Base-by-base conservation (phyloP, 1,140 invertebrate genomes). In the Battus philenor region DNA sequence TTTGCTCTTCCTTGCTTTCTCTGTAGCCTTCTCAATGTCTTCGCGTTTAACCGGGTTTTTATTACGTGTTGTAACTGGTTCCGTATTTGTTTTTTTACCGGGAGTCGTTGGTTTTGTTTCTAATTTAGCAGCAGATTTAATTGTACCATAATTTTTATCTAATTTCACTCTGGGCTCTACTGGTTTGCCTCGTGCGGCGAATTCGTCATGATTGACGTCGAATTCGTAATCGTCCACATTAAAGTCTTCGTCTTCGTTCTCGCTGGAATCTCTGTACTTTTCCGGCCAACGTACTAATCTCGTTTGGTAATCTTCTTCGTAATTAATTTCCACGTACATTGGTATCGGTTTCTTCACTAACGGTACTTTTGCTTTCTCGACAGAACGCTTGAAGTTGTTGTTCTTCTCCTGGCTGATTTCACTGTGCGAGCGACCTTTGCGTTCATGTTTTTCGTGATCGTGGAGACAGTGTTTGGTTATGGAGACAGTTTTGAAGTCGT, bases 161-260 rank as follows among this genome's bases (percentile, higher is more conserved):
- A 32, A n/a, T 46, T 66, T 73, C 5, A 24, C 36, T 41, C 64
- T 64, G 1, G 79, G 73, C 44, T 68, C 57, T 8, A 70, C 32
- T 8, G 67, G 73, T 36, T 83, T 83, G 0, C 70, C 57, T 53
- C 73, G 60, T 0, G 68, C 63, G n/a, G 53, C 41, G 15, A 64
- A 83, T 45, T 83, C 79, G 24, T 83, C 79, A 31, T 80, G 79
- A 47, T 73, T 70, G 0, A 79, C 50, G 47, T 80, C 79, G 41
- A 83, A 83, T 22, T 83, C 79, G 10, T 83, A 83, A 33, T 83
- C 79, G 20, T 77, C 65, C 9, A 80, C 16, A 54, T 70, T 79
- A 29, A 79, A 80, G 44, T 83, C 79, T 51, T 80, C 76, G 15
- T 83, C 79, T 58, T 83, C 79, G 16, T 75, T 68, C 46, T 80